Base-by-base conservation (phyloP, 1,140 invertebrate species). In the Choristoneura fumiferana region DNA sequence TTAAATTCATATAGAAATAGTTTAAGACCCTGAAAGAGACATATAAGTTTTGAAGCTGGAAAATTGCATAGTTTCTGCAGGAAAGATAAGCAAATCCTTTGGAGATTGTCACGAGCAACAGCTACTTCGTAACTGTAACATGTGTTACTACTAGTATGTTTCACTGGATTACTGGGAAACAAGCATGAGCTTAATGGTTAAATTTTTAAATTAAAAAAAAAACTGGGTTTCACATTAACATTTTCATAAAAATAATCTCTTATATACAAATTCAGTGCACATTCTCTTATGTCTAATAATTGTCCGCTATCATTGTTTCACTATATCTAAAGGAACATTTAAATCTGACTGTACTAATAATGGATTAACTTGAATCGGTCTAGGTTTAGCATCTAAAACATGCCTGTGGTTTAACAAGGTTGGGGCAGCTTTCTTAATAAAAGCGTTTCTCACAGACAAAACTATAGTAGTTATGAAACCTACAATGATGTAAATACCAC, bases 401-500 rank as follows among this genome's bases (percentile, higher is more conserved):
- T 56, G 69, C 40, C 54, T 58, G 33, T 69, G 69, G 40, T 60
- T 40, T 15, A 40, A 53, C 52, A 55, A 56, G 9, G 64, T 37
- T 8, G 67, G 63, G 4, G 58, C 57, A 29, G 60, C 13, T 52
- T 62, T 60, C 43, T 71, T 70, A 52, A 71, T 39, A 36, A 83
- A 70, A 39, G 13, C 34, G 39, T 75, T 77, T 57, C 68, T 68
- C 60, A 83, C 0, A 45, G 63, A 59, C 60, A 81, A 73, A 15
- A 85, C 81, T 65, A 84, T 9, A 22, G 73, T 70, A 65, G 83
- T 85, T 37, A 89, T 58, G 66, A 81, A 83, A 91, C 95, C 93
- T 77, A 94, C 93, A 63, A 96, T 95, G 36, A 97, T 93, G 91
- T 96, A 98, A 71, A 98, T 94, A 38, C 98, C 97, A 62, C 97